phyloP scores from a whole-genome alignment of 2,797 vertebrate genomes.

The Sebastes kiyomatsui region DNA sequence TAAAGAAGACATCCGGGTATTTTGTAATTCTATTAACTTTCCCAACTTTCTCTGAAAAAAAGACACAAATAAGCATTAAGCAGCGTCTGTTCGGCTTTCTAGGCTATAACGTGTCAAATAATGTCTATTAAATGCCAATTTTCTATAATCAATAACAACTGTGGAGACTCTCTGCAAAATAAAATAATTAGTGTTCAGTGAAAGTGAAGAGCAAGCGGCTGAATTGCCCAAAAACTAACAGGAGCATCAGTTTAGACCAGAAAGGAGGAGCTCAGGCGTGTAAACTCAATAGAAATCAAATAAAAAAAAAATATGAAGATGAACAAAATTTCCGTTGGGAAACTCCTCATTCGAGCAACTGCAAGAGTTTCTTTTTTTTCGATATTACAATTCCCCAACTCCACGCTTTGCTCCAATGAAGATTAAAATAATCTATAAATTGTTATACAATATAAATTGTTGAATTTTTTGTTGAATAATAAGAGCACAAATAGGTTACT shows the following conservation, averaged over 20 bases:
- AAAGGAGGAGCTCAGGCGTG: not conserved
- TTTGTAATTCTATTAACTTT: not conserved
- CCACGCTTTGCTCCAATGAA: not conserved
- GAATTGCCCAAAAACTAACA: slow-evolving; percentile 83
- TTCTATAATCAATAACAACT: slow-evolving; percentile 89
- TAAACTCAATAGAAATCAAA: not conserved
- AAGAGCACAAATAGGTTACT: not conserved
- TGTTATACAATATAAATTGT: not conserved
- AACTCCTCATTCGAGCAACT: not conserved
- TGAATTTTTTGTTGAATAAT: not conserved
- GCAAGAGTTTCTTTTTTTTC: not conserved
- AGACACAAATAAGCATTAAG: not conserved
- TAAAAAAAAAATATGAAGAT: not conserved
- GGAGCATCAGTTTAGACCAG: slow-evolving; percentile 74
- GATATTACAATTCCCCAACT: not conserved
- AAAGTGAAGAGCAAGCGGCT: slow-evolving; percentile 84
- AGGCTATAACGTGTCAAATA: slow-evolving; percentile 82
- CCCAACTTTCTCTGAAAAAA: too few relatives aligned
- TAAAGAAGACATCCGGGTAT: not conserved
- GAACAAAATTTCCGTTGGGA: not conserved
- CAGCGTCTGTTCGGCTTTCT: slow-evolving; percentile 50
- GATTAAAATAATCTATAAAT: not conserved
- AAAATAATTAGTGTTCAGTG: slow-evolving; percentile 89
- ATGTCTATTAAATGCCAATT: slow-evolving; percentile 87
- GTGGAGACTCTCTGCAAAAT: slow-evolving; percentile 82